These are phyloP conservation scores for Lepidurus arcticus DNA, from an alignment of 1,140 invertebrate genomes.

Conservation along the genomic window DNA sequence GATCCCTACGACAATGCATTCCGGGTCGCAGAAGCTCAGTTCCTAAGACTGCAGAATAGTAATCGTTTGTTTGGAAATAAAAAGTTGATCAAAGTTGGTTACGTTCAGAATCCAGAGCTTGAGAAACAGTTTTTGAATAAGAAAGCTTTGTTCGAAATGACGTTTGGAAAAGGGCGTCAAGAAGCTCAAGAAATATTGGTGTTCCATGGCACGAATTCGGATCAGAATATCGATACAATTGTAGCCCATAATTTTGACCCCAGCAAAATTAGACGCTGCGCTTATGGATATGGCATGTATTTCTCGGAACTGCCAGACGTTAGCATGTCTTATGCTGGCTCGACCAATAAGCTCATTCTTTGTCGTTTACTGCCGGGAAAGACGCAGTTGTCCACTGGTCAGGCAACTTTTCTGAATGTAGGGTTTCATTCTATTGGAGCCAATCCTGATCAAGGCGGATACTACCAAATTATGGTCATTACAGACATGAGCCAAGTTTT, in stretches of 20 bases:
- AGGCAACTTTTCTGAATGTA: not conserved
- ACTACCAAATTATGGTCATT: slow-evolving; percentile 30
- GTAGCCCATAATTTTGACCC: slow-evolving; percentile 23
- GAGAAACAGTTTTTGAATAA: not conserved
- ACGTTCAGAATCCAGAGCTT: slow-evolving; percentile 16
- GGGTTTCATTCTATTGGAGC: slow-evolving; percentile 19
- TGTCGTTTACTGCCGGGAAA: slow-evolving; percentile 30
- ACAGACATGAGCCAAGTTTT: slow-evolving; percentile 27
- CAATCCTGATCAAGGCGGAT: not conserved
- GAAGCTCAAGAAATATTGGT: slow-evolving; percentile 10
- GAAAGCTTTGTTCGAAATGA: not conserved
- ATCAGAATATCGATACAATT: slow-evolving; percentile 32
- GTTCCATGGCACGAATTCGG: slow-evolving; percentile 28
- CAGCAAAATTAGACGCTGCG: not conserved
- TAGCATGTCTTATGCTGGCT: not conserved
- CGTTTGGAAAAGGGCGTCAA: not conserved
- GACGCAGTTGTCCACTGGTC: not conserved
- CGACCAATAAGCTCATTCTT: slow-evolving; percentile 21
- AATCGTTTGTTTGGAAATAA: not conserved
- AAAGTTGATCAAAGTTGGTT: slow-evolving; percentile 24
- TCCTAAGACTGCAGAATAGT: not conserved
- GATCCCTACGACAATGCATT: slow-evolving; percentile 20
- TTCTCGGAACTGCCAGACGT: slow-evolving; percentile 31
- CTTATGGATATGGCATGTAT: slow-evolving; percentile 31
- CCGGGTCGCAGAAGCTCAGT: slow-evolving; percentile 19